phyloP scores from a whole-genome alignment of 2,888 invertebrate genomes.

The Cephus pygmeus region DNA sequence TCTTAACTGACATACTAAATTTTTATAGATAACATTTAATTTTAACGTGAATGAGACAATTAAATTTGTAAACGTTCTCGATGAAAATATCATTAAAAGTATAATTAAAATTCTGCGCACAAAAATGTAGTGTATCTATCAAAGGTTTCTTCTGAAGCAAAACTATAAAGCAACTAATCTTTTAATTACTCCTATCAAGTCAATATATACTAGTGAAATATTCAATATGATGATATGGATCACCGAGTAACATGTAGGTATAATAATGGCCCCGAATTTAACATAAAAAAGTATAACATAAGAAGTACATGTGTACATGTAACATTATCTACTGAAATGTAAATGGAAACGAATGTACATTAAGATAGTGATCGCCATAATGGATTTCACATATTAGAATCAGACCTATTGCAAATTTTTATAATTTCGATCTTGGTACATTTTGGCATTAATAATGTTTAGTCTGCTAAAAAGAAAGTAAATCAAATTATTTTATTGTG shows the following conservation, averaged over 20 bases:
- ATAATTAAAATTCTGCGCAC: slow-evolving; percentile 48
- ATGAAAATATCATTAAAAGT: slow-evolving; percentile 1
- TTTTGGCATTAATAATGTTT: neutral
- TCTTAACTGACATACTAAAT: neutral
- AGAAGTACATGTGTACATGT: neutral
- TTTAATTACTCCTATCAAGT: slow-evolving; percentile 62
- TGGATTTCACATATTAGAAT: neutral
- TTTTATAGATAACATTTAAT: neutral
- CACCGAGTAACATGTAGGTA: neutral
- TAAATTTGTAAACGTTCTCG: neutral
- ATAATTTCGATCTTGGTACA: neutral
- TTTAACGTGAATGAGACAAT: neutral
- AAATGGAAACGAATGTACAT: neutral
- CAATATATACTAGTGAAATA: slow-evolving; percentile 56
- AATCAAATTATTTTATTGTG: no score
- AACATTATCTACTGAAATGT: neutral
- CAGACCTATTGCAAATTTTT: neutral
- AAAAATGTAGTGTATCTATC: slow-evolving; percentile 41
- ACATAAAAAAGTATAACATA: neutral
- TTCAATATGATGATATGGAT: neutral
- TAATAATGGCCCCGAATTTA: neutral
- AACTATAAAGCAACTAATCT: slow-evolving; percentile 28
- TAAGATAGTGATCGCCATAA: neutral
- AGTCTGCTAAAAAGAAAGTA: no score
- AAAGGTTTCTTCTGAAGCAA: neutral